Evolutionary conservation across 2,888 invertebrate species (phyloP), one percentile per base, ranked within the genome.

Genomic region (Tanypteryx hageni): DNA sequence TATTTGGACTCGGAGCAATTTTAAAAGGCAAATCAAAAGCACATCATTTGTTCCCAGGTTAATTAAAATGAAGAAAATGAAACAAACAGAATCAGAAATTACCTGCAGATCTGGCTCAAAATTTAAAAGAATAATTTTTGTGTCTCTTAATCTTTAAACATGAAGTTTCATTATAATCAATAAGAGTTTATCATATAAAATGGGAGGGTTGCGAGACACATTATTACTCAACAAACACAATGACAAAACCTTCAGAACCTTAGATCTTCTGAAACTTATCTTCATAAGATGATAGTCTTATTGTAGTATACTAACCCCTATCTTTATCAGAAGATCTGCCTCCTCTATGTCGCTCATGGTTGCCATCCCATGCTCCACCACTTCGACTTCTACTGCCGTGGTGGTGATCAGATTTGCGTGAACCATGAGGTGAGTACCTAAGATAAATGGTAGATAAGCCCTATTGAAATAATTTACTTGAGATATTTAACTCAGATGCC

Each of bases 301-400:
- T 16, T 61, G 61, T 68, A n/a, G n/a, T 22, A 27, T 4, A 13
- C 89, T 89, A 22, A 89, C 89, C 89, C 64, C 89, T 89, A 68
- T 89, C 89, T n/a, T 64, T 89, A 64, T 89, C 89, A n/a, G 89
- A 89, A 44, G 89, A 89, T 64, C 89, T 89, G 61, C 89, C 89
- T 64, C 89, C 89, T 68, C 89, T 89, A 89, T 89, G 89, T 18
- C 89, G 22, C 56, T 89, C 89, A 89, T 89, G 89, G 56, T 44
- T 27, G n/a, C 89, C 61, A 64, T 89, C 89, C 89, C 89, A 89
- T 2, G 89, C 89, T 31, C 89, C 89, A 56, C 89, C 89, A 89
- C 89, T 89, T 8, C 89, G 64, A 44, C 89, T 89, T 89, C 89
- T 89, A 68, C 89, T 89, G 83, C 83, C n/a, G 14, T 68, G 89